Evolutionary conservation across 2,888 invertebrate genomes (phyloP).

Genomic region (Meghimatium bilineatum): DNA sequence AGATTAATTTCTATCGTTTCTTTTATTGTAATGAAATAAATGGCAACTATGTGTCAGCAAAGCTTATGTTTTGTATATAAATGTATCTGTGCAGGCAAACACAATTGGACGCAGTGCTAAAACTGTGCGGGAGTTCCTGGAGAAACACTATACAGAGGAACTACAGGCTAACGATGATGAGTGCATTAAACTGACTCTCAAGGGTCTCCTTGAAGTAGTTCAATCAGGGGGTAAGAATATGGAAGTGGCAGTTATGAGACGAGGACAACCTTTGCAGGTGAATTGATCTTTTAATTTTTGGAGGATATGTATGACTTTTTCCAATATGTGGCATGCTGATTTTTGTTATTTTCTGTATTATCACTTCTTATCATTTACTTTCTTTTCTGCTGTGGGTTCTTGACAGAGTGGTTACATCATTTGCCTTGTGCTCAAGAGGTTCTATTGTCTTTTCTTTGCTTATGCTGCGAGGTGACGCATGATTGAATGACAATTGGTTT

Average conservation of each 20-base stretch:
- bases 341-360: too few species aligned
- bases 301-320: too few species aligned
- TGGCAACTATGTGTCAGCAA: neutral
- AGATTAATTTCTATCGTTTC: neutral
- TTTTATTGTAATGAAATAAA: neutral
- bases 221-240: slow-evolving; percentile 99
- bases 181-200: slow-evolving; percentile 93
- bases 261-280: slow-evolving; percentile 78
- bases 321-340: too few species aligned
- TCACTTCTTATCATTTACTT: too few species aligned
- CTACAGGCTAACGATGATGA: slow-evolving; percentile 82
- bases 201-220: slow-evolving; percentile 96
- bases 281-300: neutral
- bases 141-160: slow-evolving; percentile 95
- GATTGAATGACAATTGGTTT: too few species aligned
- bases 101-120: slow-evolving; percentile 99
- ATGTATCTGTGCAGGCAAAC: slow-evolving; percentile 84
- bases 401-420: too few species aligned
- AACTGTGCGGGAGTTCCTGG: slow-evolving; percentile 96
- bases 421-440: too few species aligned
- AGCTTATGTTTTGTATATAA: neutral
- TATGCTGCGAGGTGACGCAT: too few species aligned
- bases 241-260: slow-evolving; percentile 97
- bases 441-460: too few species aligned
- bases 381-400: too few species aligned